Conservation (phyloP, 2,888 invertebrate genomes). For the Nematopogon swammerdamellus region DNA sequence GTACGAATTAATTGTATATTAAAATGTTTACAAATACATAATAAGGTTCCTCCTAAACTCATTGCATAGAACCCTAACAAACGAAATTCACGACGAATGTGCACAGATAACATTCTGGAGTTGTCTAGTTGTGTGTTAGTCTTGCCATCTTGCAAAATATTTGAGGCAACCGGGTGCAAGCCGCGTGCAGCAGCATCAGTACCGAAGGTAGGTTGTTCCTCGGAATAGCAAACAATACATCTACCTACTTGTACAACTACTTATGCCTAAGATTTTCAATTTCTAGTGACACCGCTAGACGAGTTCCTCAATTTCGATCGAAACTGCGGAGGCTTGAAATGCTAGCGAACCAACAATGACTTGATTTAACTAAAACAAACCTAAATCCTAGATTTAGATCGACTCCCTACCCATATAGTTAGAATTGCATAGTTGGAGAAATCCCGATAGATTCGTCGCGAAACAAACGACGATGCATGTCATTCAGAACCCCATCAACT, state of each 20-base stretch:
- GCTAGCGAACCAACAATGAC: constrained; percentile 17
- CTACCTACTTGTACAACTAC: not conserved
- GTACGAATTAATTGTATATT: too few relatives aligned
- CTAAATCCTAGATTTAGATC: constrained; percentile 39
- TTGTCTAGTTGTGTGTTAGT: not conserved
- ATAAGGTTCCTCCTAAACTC: too few relatives aligned
- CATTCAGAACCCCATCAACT: constrained; percentile 36
- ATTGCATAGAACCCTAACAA: too few relatives aligned
- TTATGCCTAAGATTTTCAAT: not conserved
- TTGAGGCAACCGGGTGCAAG: not conserved
- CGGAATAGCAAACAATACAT: not conserved
- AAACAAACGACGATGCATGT: constrained; percentile 44
- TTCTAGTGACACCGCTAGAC: too few relatives aligned
- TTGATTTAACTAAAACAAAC: constrained; percentile 29
- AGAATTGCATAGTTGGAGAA: constrained; percentile 20
- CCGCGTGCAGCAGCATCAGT: not conserved
- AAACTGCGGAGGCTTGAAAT: constrained; percentile 41
- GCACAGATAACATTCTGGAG: not conserved
- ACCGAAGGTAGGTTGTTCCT: not conserved
- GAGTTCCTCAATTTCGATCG: constrained; percentile 30
- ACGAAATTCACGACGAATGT: too few relatives aligned
- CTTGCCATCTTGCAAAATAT: not conserved
- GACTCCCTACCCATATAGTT: too few relatives aligned
- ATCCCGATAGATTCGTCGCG: constrained; percentile 24
- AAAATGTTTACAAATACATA: too few relatives aligned